Evolutionary conservation across 2,797 vertebrate genomes (phyloP).

Genomic region (Choloepus didactylus): DNA sequence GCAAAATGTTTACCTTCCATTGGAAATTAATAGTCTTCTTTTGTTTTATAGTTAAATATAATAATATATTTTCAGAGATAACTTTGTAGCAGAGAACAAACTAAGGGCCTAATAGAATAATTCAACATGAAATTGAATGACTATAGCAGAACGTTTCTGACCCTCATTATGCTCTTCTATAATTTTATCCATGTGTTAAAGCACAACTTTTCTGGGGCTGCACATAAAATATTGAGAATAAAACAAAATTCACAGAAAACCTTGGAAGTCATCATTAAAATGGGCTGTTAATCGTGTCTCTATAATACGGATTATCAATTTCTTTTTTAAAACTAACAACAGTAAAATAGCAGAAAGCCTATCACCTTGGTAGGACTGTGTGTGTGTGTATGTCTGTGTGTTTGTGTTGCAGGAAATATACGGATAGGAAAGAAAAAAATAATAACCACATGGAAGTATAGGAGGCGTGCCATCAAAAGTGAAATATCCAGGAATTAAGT

Average conservation of each 20-base stretch:
- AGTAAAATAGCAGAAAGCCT: neutral
- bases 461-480: neutral
- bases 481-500: neutral
- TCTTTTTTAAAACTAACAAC: neutral
- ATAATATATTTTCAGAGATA: neutral
- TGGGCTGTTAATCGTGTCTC: neutral
- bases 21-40: neutral
- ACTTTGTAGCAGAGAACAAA: neutral
- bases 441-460: neutral
- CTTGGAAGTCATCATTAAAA: neutral
- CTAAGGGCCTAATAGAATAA: neutral
- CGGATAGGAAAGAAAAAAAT: neutral
- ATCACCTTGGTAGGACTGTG: neutral
- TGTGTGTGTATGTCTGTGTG: neutral
- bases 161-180: neutral
- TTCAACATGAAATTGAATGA: neutral
- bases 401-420: neutral
- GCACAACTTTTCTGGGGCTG: neutral
- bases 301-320: neutral
- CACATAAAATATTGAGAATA: neutral
- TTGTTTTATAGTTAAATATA: neutral
- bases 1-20: slow-evolving; percentile 10
- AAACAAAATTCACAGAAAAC: neutral
- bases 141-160: neutral
- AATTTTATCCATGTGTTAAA: neutral